A percentile compares a stretch with the other conserved stretches of the same genome.
Conservation (phyloP, 1,140 invertebrate genomes). For the Drosophila neocordata region DNA sequence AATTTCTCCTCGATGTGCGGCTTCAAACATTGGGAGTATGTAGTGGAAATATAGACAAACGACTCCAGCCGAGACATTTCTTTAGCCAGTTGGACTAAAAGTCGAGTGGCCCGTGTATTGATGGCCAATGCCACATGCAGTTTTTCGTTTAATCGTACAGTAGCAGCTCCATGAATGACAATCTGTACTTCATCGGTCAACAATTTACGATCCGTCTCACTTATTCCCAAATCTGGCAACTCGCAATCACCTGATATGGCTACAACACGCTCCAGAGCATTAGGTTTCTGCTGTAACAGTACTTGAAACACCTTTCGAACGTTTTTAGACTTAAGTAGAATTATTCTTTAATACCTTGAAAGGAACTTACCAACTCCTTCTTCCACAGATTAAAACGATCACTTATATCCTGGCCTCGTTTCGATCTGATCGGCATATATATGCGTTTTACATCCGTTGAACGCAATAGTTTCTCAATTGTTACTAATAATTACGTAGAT, state of each 20-base stretch:
- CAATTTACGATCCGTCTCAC: slow-evolving; percentile 83
- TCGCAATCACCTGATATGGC: slow-evolving; percentile 85
- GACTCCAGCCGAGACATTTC: slow-evolving; percentile 87
- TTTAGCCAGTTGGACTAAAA: slow-evolving; percentile 84
- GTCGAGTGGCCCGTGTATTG: slow-evolving; percentile 85
- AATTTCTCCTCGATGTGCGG: slow-evolving; percentile 87
- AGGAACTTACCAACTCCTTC: slow-evolving; percentile 73
- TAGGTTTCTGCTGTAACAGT: slow-evolving; percentile 32
- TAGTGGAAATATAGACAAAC: slow-evolving; percentile 89
- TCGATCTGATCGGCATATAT: slow-evolving; percentile 89
- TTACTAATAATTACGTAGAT: slow-evolving; percentile 64
- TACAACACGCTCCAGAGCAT: slow-evolving; percentile 35
- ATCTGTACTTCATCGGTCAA: slow-evolving; percentile 84
- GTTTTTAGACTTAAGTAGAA: background rate
- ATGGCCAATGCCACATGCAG: slow-evolving; percentile 86
- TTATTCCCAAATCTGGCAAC: slow-evolving; percentile 87
- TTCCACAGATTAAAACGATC: slow-evolving; percentile 85
- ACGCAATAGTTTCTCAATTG: slow-evolving; percentile 92
- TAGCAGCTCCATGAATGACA: slow-evolving; percentile 94
- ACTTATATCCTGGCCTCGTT: slow-evolving; percentile 88
- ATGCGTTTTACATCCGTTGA: slow-evolving; percentile 89
- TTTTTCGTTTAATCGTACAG: slow-evolving; percentile 91
- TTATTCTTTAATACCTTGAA: background rate
- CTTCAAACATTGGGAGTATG: slow-evolving; percentile 87
- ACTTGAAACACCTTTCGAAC: slow-evolving; percentile 33